These are phyloP conservation scores for Sorex fumeus DNA, from an alignment of 2,113 vertebrate genomes.

Conservation along the genomic window DNA sequence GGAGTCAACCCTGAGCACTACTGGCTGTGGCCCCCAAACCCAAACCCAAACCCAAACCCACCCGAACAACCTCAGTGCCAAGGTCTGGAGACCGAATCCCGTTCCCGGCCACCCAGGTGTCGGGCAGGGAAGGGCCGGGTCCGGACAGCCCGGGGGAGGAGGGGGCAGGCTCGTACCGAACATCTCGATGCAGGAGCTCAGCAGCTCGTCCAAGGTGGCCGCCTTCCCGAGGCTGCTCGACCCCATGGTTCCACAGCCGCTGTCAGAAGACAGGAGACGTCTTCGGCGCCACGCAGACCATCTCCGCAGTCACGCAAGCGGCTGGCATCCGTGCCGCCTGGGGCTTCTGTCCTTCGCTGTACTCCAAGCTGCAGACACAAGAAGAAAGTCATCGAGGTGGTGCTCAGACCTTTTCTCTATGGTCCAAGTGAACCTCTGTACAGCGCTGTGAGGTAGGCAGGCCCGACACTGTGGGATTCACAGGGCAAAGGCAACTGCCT, in stretches of 20 bases:
- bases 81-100: background rate
- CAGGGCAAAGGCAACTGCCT: background rate
- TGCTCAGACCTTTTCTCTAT: background rate
- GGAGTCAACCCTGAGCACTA: too few species aligned
- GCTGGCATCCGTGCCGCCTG: slow-evolving; percentile 67
- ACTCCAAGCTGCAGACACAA: slow-evolving; percentile 78
- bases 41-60: too few species aligned
- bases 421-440: background rate
- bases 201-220: slow-evolving; percentile 94
- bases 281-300: slow-evolving; percentile 82
- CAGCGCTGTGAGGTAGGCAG: background rate
- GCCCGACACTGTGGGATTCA: background rate
- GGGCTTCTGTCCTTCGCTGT: slow-evolving; percentile 75
- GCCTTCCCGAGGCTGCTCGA: slow-evolving; percentile 95
- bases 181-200: slow-evolving; percentile 94
- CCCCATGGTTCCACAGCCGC: slow-evolving; percentile 91
- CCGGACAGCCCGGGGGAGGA: background rate
- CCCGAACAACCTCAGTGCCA: background rate
- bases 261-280: slow-evolving; percentile 89
- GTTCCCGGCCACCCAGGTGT: background rate
- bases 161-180: slow-evolving; percentile 91
- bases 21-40: too few species aligned
- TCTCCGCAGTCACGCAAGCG: slow-evolving; percentile 70
- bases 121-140: background rate
- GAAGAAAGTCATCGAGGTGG: slow-evolving; percentile 49